Evolutionary conservation across 1,140 invertebrate genomes (phyloP), one percentile per base, ranked within the genome.

Genomic region (Formica exsecta): DNA sequence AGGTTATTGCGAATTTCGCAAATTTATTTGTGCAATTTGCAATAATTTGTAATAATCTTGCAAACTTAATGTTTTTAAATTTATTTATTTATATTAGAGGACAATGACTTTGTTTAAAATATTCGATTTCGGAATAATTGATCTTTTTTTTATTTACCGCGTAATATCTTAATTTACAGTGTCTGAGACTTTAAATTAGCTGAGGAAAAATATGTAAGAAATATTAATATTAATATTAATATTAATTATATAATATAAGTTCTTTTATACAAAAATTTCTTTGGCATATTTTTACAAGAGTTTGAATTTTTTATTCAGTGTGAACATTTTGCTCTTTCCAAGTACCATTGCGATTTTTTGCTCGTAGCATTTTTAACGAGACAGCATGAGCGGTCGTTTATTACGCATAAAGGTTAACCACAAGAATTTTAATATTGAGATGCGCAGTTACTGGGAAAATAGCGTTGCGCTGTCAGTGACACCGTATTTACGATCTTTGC

Each of bases 351-450:
- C 8, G 29, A 71, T 22, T 64, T 76, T 44, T 48, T 32, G 13
- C 9, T 59, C 2, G n/a, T 22, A 22, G 9, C 22, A 22, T 44
- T 41, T 64, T 76, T 41, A 76, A 62, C 19, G 2, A 22, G 3
- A 13, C 13, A 36, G 51, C 16, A 29, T 22, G 74, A 57, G 22
- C 29, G 2, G 5, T 65, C 25, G 41, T 13, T 66, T 79, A 79
- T 65, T 79, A 51, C 9, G 22, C 25, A 11, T 32, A 79, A 51
- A 79, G n/a, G 19, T 44, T 68, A 16, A 2, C 19, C 44, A 13
- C 11, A 48, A 38, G 61, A 51, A 65, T 79, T 79, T 79, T 54
- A 51, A 79, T 79, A 51, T 66, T 25, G 19, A 79, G 3, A 32
- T 51, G 25, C 9, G 7, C 29, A 51, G 29, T n/a, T 54, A 9